Evolutionary conservation across 1,140 invertebrate species (phyloP).

Genomic region (Halictus rubicundus): DNA sequence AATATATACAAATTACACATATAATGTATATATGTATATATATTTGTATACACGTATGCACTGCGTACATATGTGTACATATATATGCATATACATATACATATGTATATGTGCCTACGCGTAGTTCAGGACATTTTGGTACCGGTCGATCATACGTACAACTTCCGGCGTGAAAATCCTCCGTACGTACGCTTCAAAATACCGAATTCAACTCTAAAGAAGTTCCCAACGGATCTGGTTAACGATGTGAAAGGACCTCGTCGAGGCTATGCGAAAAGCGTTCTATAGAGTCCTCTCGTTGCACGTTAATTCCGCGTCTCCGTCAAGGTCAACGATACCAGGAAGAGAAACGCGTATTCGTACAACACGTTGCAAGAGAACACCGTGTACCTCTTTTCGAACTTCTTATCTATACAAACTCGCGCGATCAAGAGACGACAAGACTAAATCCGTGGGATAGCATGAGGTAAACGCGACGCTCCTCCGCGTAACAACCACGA

Average conservation of each 20-base stretch:
- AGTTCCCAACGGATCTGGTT: background rate
- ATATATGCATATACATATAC: too few relatives aligned
- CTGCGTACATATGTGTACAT: constrained; percentile 20
- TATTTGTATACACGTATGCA: too few relatives aligned
- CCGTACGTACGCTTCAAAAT: background rate
- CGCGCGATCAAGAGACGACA: too few relatives aligned
- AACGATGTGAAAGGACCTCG: background rate
- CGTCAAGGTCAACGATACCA: background rate
- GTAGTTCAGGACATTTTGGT: constrained; percentile 31
- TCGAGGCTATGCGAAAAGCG: background rate
- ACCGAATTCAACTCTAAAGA: background rate
- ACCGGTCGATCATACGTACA: constrained; percentile 5
- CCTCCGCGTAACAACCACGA: too few relatives aligned
- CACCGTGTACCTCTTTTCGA: too few relatives aligned
- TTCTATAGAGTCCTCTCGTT: background rate
- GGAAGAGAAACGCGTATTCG: background rate
- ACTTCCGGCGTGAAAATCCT: background rate
- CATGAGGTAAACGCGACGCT: too few relatives aligned
- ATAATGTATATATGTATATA: too few relatives aligned
- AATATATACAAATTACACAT: constrained; percentile 64
- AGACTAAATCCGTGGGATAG: too few relatives aligned
- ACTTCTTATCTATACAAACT: too few relatives aligned
- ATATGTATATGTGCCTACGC: constrained; percentile 6
- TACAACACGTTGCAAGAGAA: background rate
- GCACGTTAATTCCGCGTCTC: background rate